These are phyloP conservation scores for Lepidotrigona ventralis DNA, from an alignment of 1,140 invertebrate genomes.

Conservation along the genomic window DNA sequence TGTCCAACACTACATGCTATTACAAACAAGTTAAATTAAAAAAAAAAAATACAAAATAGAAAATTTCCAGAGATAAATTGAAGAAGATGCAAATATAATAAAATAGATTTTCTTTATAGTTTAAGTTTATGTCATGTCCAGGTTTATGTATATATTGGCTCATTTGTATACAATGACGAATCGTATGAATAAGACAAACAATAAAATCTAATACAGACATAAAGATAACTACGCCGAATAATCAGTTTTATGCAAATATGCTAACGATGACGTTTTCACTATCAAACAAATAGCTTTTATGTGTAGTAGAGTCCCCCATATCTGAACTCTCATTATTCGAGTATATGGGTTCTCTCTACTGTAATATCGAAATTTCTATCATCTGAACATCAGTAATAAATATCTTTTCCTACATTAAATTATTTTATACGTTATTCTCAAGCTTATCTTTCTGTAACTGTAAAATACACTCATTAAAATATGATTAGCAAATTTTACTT, in stretches of 20 bases:
- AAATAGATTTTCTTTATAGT: background rate
- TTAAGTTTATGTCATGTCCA: too few relatives aligned
- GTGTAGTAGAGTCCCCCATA: too few relatives aligned
- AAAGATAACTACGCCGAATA: constrained; percentile 31
- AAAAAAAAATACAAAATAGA: background rate
- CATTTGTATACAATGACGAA: constrained; percentile 6
- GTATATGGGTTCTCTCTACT: too few relatives aligned
- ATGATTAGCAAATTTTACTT: too few relatives aligned
- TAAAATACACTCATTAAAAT: too few relatives aligned
- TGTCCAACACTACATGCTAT: background rate
- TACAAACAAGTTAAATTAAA: background rate
- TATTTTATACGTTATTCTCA: too few relatives aligned
- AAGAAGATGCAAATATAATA: background rate
- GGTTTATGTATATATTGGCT: background rate
- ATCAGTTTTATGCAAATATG: constrained; percentile 33
- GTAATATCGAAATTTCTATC: too few relatives aligned
- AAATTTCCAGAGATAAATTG: background rate
- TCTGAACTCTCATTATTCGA: too few relatives aligned
- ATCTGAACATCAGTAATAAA: too few relatives aligned
- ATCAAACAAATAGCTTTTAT: background rate
- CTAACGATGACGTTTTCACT: background rate
- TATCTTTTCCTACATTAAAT: too few relatives aligned
- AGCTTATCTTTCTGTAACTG: too few relatives aligned
- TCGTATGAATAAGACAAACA: background rate
- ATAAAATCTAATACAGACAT: constrained; percentile 22